Conservation (phyloP, 92 coral and sea anemone species). For the Heliopora coerulea region DNA sequence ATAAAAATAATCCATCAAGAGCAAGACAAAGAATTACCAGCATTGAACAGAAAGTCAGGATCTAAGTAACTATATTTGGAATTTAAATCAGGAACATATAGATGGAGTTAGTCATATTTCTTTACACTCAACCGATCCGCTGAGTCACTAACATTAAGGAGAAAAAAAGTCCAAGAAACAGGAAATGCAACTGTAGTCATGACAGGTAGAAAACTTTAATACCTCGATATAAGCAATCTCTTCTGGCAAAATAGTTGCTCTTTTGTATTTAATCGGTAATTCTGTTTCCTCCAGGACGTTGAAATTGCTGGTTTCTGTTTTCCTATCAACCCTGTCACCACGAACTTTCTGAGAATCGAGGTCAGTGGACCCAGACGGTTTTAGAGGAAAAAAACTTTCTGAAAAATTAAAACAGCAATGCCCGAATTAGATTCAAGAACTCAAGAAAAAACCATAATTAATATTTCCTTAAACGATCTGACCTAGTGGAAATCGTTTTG, state of each 20-base stretch:
- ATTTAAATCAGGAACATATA: no score
- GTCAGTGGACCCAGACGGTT: background rate
- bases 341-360: background rate
- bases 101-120: no score
- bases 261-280: constrained; percentile 74
- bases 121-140: no score
- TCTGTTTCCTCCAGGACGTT: constrained; percentile 36
- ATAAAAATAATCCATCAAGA: no score
- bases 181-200: no score
- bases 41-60: no score
- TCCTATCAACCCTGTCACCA: background rate
- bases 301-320: background rate
- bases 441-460: background rate
- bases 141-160: no score
- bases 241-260: constrained; percentile 64
- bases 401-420: constrained; percentile 21
- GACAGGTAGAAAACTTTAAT: background rate
- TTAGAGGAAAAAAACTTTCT: background rate
- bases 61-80: no score
- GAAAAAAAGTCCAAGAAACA: no score
- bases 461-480: constrained; percentile 57
- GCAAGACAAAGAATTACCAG: no score
- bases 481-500: constrained; percentile 62
- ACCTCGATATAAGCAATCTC: constrained; percentile 94
- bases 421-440: no score